Conservation (phyloP, 2,797 vertebrate species). For the Phalanger gymnotis region DNA sequence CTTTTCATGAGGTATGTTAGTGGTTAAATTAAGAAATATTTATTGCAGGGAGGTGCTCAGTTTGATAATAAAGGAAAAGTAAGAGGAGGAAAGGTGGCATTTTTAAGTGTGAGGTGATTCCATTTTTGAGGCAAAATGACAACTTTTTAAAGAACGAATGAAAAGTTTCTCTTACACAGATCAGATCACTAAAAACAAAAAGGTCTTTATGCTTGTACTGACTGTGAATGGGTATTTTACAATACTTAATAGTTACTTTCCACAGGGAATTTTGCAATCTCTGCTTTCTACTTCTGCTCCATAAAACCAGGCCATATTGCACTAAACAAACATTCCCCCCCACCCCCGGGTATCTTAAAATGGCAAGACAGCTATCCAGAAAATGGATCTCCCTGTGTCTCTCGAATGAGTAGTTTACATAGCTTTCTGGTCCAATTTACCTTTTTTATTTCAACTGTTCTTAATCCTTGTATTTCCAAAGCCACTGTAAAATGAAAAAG, state of each 20-base stretch:
- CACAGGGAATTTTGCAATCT: constrained; percentile 34
- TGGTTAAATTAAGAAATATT: background rate
- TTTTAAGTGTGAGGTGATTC: background rate
- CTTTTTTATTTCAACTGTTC: constrained; percentile 95
- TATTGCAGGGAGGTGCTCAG: background rate
- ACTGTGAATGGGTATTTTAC: background rate
- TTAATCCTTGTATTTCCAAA: constrained; percentile 90
- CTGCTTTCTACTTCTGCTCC: background rate
- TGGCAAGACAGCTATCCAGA: background rate
- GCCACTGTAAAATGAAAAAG: constrained; percentile 79
- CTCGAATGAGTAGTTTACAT: background rate
- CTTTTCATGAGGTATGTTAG: background rate
- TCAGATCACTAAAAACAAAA: background rate
- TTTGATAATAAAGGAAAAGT: background rate
- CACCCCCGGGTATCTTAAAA: constrained; percentile 19
- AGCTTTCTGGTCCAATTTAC: constrained; percentile 77
- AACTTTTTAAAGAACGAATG: constrained; percentile 7
- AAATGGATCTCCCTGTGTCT: constrained; percentile 17
- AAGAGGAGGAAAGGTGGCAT: background rate
- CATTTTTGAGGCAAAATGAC: constrained; percentile 10
- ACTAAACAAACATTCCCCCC: background rate
- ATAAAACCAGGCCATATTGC: background rate
- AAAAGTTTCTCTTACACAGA: background rate
- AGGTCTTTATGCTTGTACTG: background rate
- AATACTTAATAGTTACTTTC: background rate